Conservation (phyloP, 2,113 vertebrate species). For the Ivindomyrus marchei region DNA sequence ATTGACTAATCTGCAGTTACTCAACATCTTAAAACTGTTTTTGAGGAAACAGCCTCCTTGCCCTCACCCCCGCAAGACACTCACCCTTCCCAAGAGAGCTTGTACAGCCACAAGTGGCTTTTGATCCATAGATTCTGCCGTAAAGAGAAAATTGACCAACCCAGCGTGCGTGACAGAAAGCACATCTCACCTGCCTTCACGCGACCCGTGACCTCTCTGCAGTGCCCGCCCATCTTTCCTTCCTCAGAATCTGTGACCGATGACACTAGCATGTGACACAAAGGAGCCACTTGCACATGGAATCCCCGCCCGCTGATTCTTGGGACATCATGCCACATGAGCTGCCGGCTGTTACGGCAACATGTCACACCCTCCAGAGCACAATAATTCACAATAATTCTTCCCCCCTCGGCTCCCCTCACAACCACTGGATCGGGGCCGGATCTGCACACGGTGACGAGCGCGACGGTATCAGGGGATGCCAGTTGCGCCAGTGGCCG, state of each 20-base stretch:
- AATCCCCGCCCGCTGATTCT: not conserved
- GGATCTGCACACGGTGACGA: not conserved
- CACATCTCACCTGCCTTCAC: not conserved
- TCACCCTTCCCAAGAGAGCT: not conserved
- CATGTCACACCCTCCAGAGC: not conserved
- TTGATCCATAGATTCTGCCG: not conserved
- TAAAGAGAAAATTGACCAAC: not conserved
- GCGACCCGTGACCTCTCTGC: not conserved
- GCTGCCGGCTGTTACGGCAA: not conserved
- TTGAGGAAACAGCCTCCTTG: not conserved
- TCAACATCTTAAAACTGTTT: not conserved
- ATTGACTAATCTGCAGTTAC: slow-evolving; percentile 2
- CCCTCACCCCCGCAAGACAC: not conserved
- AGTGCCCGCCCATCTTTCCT: not conserved
- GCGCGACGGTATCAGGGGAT: slow-evolving; percentile 21
- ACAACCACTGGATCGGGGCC: not conserved
- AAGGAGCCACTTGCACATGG: not conserved
- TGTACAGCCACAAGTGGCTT: not conserved
- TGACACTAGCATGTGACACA: not conserved
- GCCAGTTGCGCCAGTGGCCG: not conserved
- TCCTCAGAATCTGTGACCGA: not conserved
- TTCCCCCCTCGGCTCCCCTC: not conserved
- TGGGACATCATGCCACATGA: not conserved
- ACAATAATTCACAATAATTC: not conserved
- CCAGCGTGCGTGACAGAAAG: not conserved